Evolutionary conservation across 1,140 invertebrate species (phyloP), one percentile per base, ranked within the genome.

Genomic region (Drosophila nebulosa): DNA sequence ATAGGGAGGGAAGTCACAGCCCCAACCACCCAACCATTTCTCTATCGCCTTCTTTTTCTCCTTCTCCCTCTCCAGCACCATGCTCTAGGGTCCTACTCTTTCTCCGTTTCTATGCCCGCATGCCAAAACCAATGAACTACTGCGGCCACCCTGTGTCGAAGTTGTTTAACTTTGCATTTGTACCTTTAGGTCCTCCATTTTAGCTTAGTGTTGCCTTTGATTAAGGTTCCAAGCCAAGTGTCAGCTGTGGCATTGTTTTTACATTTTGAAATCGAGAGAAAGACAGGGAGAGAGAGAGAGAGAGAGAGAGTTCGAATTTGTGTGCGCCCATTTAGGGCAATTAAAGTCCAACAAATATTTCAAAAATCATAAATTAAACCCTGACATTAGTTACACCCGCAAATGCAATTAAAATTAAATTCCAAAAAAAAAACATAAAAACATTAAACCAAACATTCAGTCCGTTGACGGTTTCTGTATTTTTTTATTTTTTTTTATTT

Each of bases 161-260:
- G 79, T 84, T 84, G 75, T 76, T 84, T 84, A 84, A 84, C 72
- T 84, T 84, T 75, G 68, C 79, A 84, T 84, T 84, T 84, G 78
- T 78, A 57, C 32, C 53, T 61, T 64, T 52, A 30, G 64, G 36
- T 22, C 10, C 51, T 56, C 5, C 30, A 52, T 46, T 52, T 27
- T 56, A 72, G 78, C 78, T 67, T 78, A 79, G 74, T 70, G 74
- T 65, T 55, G 66, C 71, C 76, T 63, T 79, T 79, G 78, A 80
- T 80, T 79, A 79, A 59, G 78, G 71, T 62, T 62, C 62, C 66
- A 59, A 74, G 65, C 67, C 67, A 75, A 79, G 77, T 79, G 67
- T 79, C 72, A 79, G 78, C 78, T 71, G 63, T 51, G 59, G 62
- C 56, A 74, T 62, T 77, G 72, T 63, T 77, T 75, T 74, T 10